Percentiles rank a stretch among this genome's conserved stretches.
Conservation (phyloP, 2,888 invertebrate genomes). For the Drymonia ruficornis region DNA sequence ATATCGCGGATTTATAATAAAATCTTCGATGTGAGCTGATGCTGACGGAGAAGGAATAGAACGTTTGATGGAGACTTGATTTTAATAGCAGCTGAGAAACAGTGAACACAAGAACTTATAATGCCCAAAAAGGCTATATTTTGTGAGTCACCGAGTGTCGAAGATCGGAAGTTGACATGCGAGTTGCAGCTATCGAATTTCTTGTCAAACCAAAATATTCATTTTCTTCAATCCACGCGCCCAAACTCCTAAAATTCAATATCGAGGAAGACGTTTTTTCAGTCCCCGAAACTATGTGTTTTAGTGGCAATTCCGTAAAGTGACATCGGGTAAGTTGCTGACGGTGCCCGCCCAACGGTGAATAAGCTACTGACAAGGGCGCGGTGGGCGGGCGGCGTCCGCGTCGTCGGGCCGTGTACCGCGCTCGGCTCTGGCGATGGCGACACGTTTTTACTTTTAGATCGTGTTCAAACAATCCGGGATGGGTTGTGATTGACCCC, state of each 20-base stretch:
- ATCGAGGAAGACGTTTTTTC: background rate
- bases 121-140: no score
- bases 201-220: background rate
- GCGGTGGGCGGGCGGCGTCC: no score
- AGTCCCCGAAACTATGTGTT: background rate
- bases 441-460: constrained; percentile 4
- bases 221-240: background rate
- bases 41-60: background rate
- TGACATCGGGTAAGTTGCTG: background rate
- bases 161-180: no score
- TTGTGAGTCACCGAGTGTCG: no score
- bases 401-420: background rate
- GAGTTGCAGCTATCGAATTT: no score
- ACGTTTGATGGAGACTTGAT: background rate
- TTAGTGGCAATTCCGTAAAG: background rate
- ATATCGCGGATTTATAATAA: background rate
- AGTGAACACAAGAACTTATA: no score
- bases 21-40: background rate
- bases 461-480: background rate
- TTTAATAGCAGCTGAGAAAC: background rate
- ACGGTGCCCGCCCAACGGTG: background rate
- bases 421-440: background rate
- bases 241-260: background rate
- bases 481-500: background rate
- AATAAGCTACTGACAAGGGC: constrained; percentile 5